phyloP scores from a whole-genome alignment of 1,140 invertebrate genomes.

The Mactra quadrangularis region DNA sequence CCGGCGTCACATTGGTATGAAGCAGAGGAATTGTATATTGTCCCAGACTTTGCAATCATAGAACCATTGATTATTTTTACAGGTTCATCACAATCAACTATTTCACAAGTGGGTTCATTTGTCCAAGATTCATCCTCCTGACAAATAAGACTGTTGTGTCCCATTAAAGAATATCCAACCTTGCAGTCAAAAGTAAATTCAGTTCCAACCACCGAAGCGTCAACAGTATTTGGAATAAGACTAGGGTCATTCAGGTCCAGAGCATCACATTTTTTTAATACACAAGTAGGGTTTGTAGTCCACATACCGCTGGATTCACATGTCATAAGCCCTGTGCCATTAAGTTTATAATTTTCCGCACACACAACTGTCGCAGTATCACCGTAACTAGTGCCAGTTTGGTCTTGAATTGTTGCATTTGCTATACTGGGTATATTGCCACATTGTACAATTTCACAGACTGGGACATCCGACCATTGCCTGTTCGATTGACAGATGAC shows the following conservation, averaged over 20 bases:
- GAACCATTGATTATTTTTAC: not conserved
- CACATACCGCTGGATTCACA: not conserved
- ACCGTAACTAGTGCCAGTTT: not conserved
- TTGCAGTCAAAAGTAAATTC: not conserved
- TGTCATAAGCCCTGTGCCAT: not conserved
- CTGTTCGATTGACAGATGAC: not conserved
- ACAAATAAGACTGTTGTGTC: not conserved
- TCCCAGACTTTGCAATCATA: not conserved
- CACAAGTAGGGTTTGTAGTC: not conserved
- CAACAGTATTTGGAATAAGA: not conserved
- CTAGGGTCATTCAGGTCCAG: not conserved
- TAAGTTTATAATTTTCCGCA: not conserved
- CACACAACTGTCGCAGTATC: not conserved
- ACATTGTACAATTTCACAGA: not conserved
- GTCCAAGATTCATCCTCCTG: constrained; percentile 5
- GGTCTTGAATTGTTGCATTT: too few relatives aligned
- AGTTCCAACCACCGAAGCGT: not conserved
- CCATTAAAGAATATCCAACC: not conserved
- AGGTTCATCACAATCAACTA: constrained; percentile 1
- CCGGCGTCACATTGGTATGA: not conserved
- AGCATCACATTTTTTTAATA: not conserved
- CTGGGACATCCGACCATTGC: not conserved
- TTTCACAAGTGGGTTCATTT: not conserved
- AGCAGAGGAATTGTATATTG: not conserved
- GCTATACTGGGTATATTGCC: not conserved